phyloP scores from a whole-genome alignment of 1,140 invertebrate species.

The Platyscapa corneri region DNA sequence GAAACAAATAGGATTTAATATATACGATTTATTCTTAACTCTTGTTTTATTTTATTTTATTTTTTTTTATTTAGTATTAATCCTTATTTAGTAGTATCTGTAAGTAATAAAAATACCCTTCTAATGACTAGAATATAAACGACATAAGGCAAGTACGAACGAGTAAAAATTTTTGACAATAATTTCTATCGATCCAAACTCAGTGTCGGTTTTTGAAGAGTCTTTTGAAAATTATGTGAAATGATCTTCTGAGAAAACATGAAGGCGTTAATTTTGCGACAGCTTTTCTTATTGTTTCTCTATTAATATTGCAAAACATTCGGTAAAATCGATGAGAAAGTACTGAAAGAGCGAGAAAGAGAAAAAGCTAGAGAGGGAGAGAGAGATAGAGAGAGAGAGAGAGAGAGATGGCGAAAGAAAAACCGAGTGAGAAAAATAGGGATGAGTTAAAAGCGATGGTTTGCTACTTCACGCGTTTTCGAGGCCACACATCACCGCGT shows the following conservation, averaged over 20 bases:
- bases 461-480: slow-evolving; percentile 18
- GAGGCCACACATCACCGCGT: slow-evolving; percentile 24
- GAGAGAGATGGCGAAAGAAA: too few relatives aligned
- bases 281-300: not conserved
- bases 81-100: too few relatives aligned
- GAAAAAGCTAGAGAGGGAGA: not conserved
- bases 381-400: not conserved
- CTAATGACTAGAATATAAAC: too few relatives aligned
- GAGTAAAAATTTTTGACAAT: not conserved
- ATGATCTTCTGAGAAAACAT: not conserved
- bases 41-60: too few relatives aligned
- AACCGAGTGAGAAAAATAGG: too few relatives aligned
- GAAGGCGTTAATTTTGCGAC: not conserved
- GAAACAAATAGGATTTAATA: too few relatives aligned
- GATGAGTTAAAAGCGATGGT: not conserved
- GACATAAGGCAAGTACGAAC: too few relatives aligned
- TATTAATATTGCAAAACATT: not conserved
- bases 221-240: not conserved
- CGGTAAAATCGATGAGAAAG: slow-evolving; percentile 35
- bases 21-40: too few relatives aligned
- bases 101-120: too few relatives aligned
- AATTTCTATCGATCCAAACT: slow-evolving; percentile 7
- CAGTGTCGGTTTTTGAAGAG: not conserved
- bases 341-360: not conserved
- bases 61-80: too few relatives aligned